Evolutionary conservation across 2,888 invertebrate species (phyloP), one percentile per base, ranked within the genome.

Genomic region (Hipparchia semele): DNA sequence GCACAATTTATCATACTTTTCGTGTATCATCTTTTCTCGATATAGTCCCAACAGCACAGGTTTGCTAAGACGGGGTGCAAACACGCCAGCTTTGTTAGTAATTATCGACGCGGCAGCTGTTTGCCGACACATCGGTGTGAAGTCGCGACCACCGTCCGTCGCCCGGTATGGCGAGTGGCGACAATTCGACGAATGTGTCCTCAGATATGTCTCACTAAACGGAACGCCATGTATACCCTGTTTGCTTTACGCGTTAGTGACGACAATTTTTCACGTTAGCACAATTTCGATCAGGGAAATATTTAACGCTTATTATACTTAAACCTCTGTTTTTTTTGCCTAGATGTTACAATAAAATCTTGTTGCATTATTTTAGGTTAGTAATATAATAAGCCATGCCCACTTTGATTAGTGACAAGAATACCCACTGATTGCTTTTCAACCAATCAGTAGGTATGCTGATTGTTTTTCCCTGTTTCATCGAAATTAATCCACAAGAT

Each of bases 61-160:
- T 82, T 23, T 82, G 87, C 84, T 92, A 91, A 92, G 85, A 83
- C 83, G 83, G 83, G 80, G 81, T 73, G 78, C 84, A 91, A 90
- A 92, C 84, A 91, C 67, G 75, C 80, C 80, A 86, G 86, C 91
- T 89, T 92, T 92, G 94, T 92, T 87, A 86, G 91, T 90, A 88
- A 93, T 92, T 93, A 92, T 87, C 90, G 85, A 79, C 79, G 85
- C 89, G 81, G 93, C 91, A 90, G 90, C 91, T 90, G 89, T 94
- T 92, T 89, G 84, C 83, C 82, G 79, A 85, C 92, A 90, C 91
- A 86, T 90, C 80, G 88, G 94, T 92, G 94, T 88, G 91, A 94
- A 92, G 89, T 88, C 89, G 86, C 94, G 94, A 94, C 94, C 94
- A 92, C 93, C 94, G 92, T 83, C 87, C 86, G 85, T 78, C 86